Percentiles rank a stretch among this genome's conserved stretches.
phyloP scores from a whole-genome alignment of 2,113 vertebrate genomes.

The Dipodomys spectabilis region DNA sequence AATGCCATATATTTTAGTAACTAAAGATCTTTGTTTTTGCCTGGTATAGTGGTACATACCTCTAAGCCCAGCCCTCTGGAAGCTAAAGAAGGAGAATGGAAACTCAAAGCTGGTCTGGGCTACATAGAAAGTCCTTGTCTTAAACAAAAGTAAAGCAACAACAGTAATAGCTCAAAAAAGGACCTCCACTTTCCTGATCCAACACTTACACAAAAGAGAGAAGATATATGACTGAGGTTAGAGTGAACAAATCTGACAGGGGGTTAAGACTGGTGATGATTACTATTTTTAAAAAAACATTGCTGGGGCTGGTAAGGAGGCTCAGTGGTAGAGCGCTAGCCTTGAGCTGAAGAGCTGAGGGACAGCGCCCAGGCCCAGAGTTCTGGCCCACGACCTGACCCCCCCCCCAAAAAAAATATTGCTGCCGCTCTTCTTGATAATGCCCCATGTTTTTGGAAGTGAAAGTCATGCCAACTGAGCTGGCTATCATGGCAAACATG shows the following conservation, averaged over 20 bases:
- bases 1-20: background rate
- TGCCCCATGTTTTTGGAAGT: background rate
- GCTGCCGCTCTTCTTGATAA: background rate
- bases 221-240: background rate
- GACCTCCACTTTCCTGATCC: background rate
- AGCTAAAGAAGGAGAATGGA: too few relatives aligned
- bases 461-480: background rate
- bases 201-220: background rate
- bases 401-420: background rate
- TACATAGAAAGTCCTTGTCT: background rate
- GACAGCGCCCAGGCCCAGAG: too few relatives aligned
- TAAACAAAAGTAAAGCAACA: too few relatives aligned
- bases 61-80: background rate
- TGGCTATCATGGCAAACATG: too few relatives aligned
- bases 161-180: too few relatives aligned
- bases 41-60: background rate
- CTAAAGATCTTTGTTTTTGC: background rate
- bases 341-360: too few relatives aligned
- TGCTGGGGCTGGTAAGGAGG: background rate
- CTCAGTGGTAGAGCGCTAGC: too few relatives aligned
- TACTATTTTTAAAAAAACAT: background rate
- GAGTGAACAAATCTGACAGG: conserved; percentile 11
- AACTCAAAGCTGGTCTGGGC: background rate
- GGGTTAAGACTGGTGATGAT: background rate
- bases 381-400: too few relatives aligned